Evolutionary conservation across 2,113 vertebrate genomes (phyloP), one percentile per base, ranked within the genome.

Genomic region (Saccopteryx leptura): DNA sequence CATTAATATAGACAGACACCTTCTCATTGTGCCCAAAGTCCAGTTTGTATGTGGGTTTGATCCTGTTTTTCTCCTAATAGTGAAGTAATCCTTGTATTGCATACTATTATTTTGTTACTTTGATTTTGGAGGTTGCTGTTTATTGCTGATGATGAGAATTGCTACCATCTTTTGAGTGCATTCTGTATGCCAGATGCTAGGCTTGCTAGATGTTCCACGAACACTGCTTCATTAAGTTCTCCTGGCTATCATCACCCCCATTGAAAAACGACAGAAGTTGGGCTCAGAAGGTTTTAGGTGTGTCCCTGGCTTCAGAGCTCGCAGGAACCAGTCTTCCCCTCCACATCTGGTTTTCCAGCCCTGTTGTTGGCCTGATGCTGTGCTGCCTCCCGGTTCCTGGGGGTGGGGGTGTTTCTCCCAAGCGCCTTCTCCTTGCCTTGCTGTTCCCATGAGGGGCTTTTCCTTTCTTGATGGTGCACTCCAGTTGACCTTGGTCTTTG

Each of bases 401-500:
- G 69, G 10, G 9, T 3, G 39, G 39, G 9, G 12, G 11, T 60
- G 52, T 56, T 68, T 82, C 58, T 83, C 46, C 21, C 2, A 2
- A n/a, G 28, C 23, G 24, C 15, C 65, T 54, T 91, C 60, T 83
- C 65, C 48, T 26, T 60, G 46, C 21, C 72, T 88, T 82, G 50
- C 18, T 48, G 74, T 56, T 10, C 58, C 21, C 1, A 1, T 28
- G 46, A 13, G 11, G 58, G 46, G 28, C 56, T 85, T 71, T 93
- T 71, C 24, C 68, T 88, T 39, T 80, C 61, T 82, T 50, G 7
- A 23, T 54, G 65, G 66, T 63, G 9, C 13, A 4, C 54, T 90
- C 58, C 17, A 69, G 26, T 61, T 89, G 79, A 33, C 68, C 19
- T 33, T 74, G 58, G 39, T 87, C 71, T 95, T 75, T 97, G 54